Base-by-base conservation (phyloP, 2,888 invertebrate species). In the Malachius bipustulatus region DNA sequence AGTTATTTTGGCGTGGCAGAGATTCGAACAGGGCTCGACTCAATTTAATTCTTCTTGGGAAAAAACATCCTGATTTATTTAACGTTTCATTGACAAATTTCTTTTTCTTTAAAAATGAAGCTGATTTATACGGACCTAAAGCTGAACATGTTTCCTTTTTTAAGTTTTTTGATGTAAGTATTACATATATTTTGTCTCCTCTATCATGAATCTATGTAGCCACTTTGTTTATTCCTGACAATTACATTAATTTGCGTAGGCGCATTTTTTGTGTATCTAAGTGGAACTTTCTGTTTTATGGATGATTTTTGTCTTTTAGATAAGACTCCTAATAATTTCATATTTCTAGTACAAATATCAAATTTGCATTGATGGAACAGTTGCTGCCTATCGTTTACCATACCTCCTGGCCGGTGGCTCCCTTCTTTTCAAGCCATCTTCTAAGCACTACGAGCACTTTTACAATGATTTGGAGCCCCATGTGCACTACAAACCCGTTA, bases 21-120 rank as follows among this genome's bases (percentile, higher is more conserved):
- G 96, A 96, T 62, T 85, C 93, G 1, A 71, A 85, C n/a, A 69
- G 73, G 36, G 84, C 89, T 56, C 69, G 96, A 16, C 67, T 96
- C 10, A 72, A 84, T 47, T 69, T 96, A 13, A 76, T 94, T 9
- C 77, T 81, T 35, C 71, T 94, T 46, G 75, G 87, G 0, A 70
- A 78, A 43, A 61, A 73, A 48, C 47, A 81, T 64, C 82, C 90
- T 0, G 74, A 88, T 34, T 60, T 91, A 3, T 75, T 93, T 40
- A 91, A 96, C 65, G 93, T 79, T 8, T 88, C 89, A 0, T 73
- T 96, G 14, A 96, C 96, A 1, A 88, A 91, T 58, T 94, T 94
- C 63, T 97, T 97, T 63, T 97, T 97, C 67, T 96, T 87, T 56
- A 75, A 77, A 44, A 78, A 91, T 49, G 74, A 87, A 60, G 80